Evolutionary conservation across 2,797 vertebrate species (phyloP).

Genomic region (Perodicticus potto): DNA sequence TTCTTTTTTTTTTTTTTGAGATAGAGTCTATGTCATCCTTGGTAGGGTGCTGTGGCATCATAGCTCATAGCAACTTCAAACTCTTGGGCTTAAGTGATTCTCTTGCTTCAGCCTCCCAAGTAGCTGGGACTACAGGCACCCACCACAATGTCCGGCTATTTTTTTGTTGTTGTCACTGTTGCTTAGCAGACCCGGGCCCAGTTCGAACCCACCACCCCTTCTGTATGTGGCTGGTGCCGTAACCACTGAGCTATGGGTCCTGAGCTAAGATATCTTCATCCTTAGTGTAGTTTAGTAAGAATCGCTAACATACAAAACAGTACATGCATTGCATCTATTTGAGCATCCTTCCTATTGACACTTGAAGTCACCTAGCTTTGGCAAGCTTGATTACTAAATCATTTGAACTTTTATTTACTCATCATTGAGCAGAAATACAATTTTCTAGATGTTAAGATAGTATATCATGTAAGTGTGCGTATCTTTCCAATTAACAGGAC

Average conservation of each 20-base stretch:
- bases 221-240: too few relatives aligned
- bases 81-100: too few relatives aligned
- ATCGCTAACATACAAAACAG: conserved; percentile 11
- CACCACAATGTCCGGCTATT: too few relatives aligned
- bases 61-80: too few relatives aligned
- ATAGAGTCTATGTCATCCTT: neutral
- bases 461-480: neutral
- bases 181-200: too few relatives aligned
- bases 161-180: too few relatives aligned
- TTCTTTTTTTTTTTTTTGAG: neutral
- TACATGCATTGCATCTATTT: neutral
- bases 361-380: conserved; percentile 33
- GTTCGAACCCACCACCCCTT: too few relatives aligned
- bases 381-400: conserved; percentile 6
- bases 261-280: neutral
- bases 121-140: too few relatives aligned
- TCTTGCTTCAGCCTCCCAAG: too few relatives aligned
- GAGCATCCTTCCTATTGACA: conserved; percentile 27
- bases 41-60: too few relatives aligned
- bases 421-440: conserved; percentile 32
- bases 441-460: neutral
- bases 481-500: neutral
- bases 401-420: conserved; percentile 50
- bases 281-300: neutral
- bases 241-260: too few relatives aligned